Evolutionary conservation across 2,797 vertebrate species (phyloP).

Genomic region (Diglossa cyanea): DNA sequence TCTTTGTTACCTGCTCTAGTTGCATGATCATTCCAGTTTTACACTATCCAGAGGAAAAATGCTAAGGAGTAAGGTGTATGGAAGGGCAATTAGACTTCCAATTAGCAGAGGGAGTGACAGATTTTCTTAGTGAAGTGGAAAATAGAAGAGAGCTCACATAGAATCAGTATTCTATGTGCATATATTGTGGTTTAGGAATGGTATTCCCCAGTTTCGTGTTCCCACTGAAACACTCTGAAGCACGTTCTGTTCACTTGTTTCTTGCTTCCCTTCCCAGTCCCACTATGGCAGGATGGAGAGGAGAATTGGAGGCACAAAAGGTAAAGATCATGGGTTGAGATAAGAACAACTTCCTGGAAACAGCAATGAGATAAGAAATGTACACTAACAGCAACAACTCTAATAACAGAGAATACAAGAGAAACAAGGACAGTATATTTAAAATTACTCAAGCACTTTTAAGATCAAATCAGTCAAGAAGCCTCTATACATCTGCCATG

Average conservation of each 20-base stretch:
- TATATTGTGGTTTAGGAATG: neutral
- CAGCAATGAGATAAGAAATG: neutral
- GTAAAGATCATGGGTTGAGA: neutral
- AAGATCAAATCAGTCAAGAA: neutral
- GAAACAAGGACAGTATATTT: neutral
- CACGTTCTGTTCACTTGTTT: accelerated
- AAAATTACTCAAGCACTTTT: neutral
- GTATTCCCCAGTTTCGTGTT: neutral
- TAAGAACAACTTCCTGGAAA: neutral
- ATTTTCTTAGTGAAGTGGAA: neutral
- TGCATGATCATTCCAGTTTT: neutral
- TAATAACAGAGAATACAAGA: neutral
- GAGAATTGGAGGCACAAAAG: neutral
- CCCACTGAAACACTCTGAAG: neutral
- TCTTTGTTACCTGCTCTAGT: neutral
- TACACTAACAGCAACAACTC: neutral
- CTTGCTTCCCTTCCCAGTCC: neutral
- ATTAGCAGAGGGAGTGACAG: neutral
- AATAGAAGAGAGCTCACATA: neutral
- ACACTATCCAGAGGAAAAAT: neutral
- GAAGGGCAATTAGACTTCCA: neutral
- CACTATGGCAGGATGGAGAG: neutral
- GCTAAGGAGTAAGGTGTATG: neutral
- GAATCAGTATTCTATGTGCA: neutral
- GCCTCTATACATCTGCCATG: neutral